These are phyloP conservation scores for Peromyscus melanophrys DNA, from an alignment of 2,797 vertebrate genomes.

Conservation along the genomic window DNA sequence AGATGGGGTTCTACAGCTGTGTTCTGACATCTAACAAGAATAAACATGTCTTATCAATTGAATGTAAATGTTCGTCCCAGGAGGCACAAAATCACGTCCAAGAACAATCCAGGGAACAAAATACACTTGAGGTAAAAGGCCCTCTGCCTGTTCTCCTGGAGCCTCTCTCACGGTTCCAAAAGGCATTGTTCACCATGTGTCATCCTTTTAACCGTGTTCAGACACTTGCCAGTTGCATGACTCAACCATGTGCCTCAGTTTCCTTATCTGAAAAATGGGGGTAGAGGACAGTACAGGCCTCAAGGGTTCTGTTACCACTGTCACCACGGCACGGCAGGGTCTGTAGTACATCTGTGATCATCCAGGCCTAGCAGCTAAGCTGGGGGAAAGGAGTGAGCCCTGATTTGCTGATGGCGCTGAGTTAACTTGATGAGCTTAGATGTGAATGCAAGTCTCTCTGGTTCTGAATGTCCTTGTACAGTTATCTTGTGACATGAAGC, in stretches of 20 bases:
- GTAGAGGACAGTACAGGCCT: not conserved
- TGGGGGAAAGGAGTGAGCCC: not conserved
- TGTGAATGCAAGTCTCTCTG: not conserved
- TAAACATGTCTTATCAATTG: not conserved
- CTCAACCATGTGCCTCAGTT: not conserved
- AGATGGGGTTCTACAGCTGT: not conserved
- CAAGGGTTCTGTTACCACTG: fast-evolving
- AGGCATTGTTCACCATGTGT: not conserved
- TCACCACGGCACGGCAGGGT: not conserved
- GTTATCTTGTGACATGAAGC: not conserved
- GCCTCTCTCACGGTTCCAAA: not conserved
- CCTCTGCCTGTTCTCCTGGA: not conserved
- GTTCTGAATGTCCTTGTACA: not conserved
- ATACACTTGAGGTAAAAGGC: not conserved
- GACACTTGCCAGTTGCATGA: not conserved
- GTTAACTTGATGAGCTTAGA: not conserved
- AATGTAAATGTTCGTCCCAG: not conserved
- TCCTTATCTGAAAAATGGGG: constrained; percentile 2
- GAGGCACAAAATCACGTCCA: not conserved
- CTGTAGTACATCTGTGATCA: not conserved
- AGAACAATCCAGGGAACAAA: not conserved
- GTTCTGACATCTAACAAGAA: not conserved
- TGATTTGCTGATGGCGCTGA: not conserved
- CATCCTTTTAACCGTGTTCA: not conserved
- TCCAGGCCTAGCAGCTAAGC: not conserved